Evolutionary conservation across 2,113 vertebrate genomes (phyloP).

Genomic region (Trichechus manatus): DNA sequence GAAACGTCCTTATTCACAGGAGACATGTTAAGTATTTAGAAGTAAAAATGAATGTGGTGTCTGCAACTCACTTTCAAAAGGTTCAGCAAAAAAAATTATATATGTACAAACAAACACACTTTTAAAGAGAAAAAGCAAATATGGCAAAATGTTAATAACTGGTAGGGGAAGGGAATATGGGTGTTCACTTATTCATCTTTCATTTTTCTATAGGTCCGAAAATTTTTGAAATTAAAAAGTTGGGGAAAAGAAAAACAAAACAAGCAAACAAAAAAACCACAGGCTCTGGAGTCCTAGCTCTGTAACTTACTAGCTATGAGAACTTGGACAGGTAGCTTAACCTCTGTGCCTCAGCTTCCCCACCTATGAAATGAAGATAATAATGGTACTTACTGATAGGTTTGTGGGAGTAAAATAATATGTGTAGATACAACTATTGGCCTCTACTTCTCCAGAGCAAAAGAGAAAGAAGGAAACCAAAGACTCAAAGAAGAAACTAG

Average conservation of each 20-base stretch:
- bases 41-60: background rate
- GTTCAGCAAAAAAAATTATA: background rate
- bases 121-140: background rate
- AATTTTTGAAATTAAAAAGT: background rate
- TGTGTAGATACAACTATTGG: background rate
- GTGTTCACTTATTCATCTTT: background rate
- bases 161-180: background rate
- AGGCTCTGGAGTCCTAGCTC: background rate
- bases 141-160: background rate
- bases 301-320: background rate
- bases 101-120: background rate
- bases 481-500: no score
- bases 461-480: background rate
- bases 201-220: background rate
- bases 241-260: background rate
- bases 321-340: background rate
- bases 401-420: background rate
- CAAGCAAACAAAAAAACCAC: background rate
- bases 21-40: background rate
- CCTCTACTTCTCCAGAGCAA: background rate
- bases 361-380: background rate
- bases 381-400: background rate
- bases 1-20: background rate
- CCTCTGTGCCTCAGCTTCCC: background rate
- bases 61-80: slow-evolving; percentile 30